These are phyloP conservation scores for Stegastes partitus DNA, from an alignment of 2,113 vertebrate genomes.

Conservation along the genomic window DNA sequence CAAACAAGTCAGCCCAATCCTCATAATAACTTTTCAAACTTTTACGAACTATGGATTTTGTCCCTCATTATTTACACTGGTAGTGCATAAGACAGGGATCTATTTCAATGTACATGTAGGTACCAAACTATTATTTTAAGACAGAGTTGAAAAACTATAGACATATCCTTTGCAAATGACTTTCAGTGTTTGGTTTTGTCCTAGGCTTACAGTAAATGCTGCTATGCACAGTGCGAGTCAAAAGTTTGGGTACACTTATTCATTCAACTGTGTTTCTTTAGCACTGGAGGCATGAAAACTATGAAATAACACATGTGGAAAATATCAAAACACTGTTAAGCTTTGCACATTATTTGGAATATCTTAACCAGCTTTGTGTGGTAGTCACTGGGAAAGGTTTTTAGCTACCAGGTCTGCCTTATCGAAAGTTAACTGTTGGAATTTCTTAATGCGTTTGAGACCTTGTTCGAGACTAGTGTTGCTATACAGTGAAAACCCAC, in stretches of 20 bases:
- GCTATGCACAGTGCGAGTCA: too few species aligned
- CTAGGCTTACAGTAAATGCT: background rate
- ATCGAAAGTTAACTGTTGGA: background rate
- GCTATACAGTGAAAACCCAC: background rate
- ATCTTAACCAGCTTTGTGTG: conserved; percentile 1
- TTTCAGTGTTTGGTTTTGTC: background rate
- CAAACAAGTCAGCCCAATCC: too few species aligned
- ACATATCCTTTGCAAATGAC: background rate
- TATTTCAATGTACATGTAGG: too few species aligned
- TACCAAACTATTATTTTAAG: background rate
- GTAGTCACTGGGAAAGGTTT: background rate
- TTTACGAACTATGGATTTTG: too few species aligned
- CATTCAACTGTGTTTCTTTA: too few species aligned
- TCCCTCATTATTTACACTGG: too few species aligned
- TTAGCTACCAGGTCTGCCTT: background rate
- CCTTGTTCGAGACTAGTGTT: too few species aligned
- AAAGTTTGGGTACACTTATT: too few species aligned
- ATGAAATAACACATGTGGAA: background rate
- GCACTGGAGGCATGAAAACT: background rate
- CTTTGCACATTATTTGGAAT: background rate
- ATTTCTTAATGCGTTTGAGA: too few species aligned
- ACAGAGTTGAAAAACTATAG: background rate
- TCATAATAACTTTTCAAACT: too few species aligned
- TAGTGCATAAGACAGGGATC: too few species aligned
- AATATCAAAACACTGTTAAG: background rate